Evolutionary conservation across 1,140 invertebrate genomes (phyloP), one percentile per base, ranked within the genome.

Genomic region (Zaprionus ornatus): DNA sequence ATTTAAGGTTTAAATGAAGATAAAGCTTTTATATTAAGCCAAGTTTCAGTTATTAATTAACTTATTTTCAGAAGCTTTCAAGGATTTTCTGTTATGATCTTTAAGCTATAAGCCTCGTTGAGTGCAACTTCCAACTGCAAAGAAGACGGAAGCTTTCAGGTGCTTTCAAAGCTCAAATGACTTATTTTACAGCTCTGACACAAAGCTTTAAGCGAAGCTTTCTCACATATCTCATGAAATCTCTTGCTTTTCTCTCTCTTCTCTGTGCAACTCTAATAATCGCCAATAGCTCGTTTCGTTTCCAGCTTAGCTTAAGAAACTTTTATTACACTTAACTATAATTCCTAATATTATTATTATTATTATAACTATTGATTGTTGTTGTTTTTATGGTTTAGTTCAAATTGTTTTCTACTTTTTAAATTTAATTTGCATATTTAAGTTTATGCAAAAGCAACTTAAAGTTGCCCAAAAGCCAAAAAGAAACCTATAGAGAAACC

Each of bases 321-420:
- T 60, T 77, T 40, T 68, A 62, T 83, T 57, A 86, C 10, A 10
- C 29, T 10, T 10, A 45, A 17, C 40, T 23, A 23, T 50, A 23
- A 23, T 50, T 23, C 21, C 19, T 12, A 19, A 42, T 40, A 40
- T 13, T 48, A 48, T 48, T 21, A 19, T 19, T 17, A 50, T 13
- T 23, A 48, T 32, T 29, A 29, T 29, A 3, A 9, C 9, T 32
- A 32, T 10, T 23, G 19, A 17, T 77, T 80, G 84, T 71, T 83
- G 57, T 77, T 80, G 59, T 74, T 64, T 63, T 62, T 72, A 67
- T 70, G 80, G 59, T 60, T 78, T 87, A 67, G 73, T 82, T 87
- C 52, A 23, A 54, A 67, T 65, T 63, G 68, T 64, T 64, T 59
- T 13, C 52, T 69, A 45, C 55, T 57, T 62, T 79, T 40, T 74